Percentiles rank a stretch among this genome's conserved stretches.
These are phyloP conservation scores for Desmophyllum pertusum DNA, from an alignment of 92 coral and sea anemone genomes.

Conservation along the genomic window DNA sequence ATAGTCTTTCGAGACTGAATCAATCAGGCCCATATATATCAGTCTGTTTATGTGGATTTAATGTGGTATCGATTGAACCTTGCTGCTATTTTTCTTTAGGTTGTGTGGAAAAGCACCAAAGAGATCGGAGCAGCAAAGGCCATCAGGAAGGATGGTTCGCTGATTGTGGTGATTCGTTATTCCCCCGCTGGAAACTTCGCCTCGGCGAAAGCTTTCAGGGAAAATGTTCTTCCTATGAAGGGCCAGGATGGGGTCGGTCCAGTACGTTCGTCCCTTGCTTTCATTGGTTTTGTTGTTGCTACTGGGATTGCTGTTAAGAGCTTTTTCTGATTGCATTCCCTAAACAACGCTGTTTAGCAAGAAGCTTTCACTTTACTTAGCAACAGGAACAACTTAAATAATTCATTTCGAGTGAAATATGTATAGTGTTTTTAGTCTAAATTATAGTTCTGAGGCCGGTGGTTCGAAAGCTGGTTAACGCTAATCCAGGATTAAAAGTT, in stretches of 20 bases:
- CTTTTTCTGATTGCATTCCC: background rate
- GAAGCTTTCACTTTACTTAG: no score
- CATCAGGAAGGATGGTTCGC: constrained; percentile 26
- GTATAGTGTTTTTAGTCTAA: no score
- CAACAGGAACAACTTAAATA: no score
- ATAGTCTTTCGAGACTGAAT: no score
- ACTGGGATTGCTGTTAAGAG: background rate
- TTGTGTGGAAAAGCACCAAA: constrained; percentile 49
- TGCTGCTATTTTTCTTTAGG: background rate
- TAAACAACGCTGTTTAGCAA: background rate
- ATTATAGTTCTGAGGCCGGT: no score
- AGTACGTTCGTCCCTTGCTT: background rate
- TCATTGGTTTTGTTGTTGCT: background rate
- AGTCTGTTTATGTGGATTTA: no score
- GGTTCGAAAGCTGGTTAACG: no score
- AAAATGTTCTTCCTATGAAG: constrained; percentile 25
- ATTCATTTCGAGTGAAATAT: background rate
- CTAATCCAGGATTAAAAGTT: no score
- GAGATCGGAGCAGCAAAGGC: constrained; percentile 48
- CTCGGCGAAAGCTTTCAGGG: constrained; percentile 17
- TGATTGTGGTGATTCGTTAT: constrained; percentile 43
- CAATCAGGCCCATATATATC: no score
- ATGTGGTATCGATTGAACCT: background rate
- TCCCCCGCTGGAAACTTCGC: constrained; percentile 42
- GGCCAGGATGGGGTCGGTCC: background rate